Base-by-base conservation (phyloP, 2,113 vertebrate species). In the Galeopterus variegatus region DNA sequence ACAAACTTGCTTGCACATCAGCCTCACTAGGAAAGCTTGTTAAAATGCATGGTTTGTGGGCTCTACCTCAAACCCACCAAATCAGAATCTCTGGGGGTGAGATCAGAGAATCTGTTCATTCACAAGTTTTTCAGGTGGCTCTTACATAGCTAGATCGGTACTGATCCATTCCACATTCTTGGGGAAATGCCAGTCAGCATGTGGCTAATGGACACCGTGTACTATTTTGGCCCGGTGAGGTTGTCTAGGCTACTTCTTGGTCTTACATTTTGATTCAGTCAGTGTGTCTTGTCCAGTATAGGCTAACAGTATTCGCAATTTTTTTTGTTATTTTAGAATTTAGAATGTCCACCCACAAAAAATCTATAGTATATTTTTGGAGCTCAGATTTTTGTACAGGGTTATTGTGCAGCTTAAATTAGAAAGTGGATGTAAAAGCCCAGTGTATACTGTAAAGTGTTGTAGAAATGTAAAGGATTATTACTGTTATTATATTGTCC, bases 401-500 rank as follows among this genome's bases (percentile, higher is more conserved):
- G 73, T 82, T 96, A 86, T 89, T 97, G 73, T 79, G 28, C 28
- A 62, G 87, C 92, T 95, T 96, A 93, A 97, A 94, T 97, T 94
- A 91, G 96, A 94, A 97, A 92, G 70, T 3, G 33, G 90, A 79
- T 67, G 24, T 94, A 60, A 96, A 96, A 97, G 77, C 76, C 72
- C 52, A 26, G n/a, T 88, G 93, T 95, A 80, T 90, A 97, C 85
- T 90, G 33, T 93, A 94, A 96, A 96, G 91, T 89, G 77, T 54
- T 84, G 28, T 24, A 93, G 19, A 87, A 89, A 90, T 56, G 70
- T 90, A 54, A 69, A 92, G 69, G 92, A 89, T 96, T 97, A 96
- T 97, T 95, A 97, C 83, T 93, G 86, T 97, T 92, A 97, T 93
- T 97, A 96, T 84, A 80, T 0, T 97, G 92, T 97, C 96, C 88